phyloP scores from a whole-genome alignment of 2,888 invertebrate species.

The Suillia variegata region DNA sequence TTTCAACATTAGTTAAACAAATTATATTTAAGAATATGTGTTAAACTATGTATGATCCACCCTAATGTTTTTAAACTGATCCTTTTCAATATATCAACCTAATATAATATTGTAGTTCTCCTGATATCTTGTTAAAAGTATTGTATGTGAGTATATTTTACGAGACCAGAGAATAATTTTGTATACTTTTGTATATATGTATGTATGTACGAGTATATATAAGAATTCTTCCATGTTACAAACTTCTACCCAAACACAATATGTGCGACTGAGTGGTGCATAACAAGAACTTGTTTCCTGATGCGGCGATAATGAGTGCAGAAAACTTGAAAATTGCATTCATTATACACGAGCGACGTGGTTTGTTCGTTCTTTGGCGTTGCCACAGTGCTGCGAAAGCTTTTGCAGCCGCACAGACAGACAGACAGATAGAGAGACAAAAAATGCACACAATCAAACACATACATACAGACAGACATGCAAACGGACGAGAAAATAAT shows the following conservation, averaged over 20 bases:
- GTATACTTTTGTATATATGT: background rate
- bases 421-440: constrained; percentile 26
- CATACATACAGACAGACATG: background rate
- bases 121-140: too few species aligned
- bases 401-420: constrained; percentile 29
- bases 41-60: too few species aligned
- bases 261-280: too few species aligned
- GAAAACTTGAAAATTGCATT: constrained; percentile 55
- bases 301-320: constrained; percentile 46
- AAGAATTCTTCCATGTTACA: too few species aligned
- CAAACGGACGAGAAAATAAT: constrained; percentile 47
- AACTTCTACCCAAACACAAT: too few species aligned
- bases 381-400: background rate
- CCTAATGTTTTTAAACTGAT: too few species aligned
- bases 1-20: too few species aligned
- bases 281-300: background rate
- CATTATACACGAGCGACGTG: constrained; percentile 49
- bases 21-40: too few species aligned
- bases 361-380: background rate
- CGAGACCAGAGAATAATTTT: too few species aligned
- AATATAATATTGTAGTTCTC: too few species aligned
- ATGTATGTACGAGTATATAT: background rate
- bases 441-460: constrained; percentile 19
- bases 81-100: too few species aligned
- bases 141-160: too few species aligned